These are phyloP conservation scores for Aspidapion aeneum DNA, from an alignment of 2,888 invertebrate genomes.

Conservation along the genomic window DNA sequence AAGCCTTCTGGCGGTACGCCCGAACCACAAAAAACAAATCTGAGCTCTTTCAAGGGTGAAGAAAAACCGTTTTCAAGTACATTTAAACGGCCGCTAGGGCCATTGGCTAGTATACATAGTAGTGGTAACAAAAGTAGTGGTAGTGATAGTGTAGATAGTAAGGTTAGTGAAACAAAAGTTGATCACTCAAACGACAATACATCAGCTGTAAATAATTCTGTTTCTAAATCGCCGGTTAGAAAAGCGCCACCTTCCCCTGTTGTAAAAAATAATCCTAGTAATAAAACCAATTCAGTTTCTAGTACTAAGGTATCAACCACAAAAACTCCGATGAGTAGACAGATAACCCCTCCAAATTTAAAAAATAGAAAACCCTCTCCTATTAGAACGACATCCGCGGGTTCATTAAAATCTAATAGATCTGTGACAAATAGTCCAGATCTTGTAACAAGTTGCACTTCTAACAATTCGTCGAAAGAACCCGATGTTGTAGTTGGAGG, in stretches of 20 bases:
- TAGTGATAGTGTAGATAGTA: conserved; percentile 6
- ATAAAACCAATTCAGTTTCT: conserved; percentile 4
- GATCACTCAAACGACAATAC: conserved; percentile 24
- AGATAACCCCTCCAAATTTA: conserved; percentile 51
- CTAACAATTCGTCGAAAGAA: conserved; percentile 54
- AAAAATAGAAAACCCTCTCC: conserved; percentile 45
- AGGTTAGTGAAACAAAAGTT: conserved; percentile 21
- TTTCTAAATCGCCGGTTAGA: conserved; percentile 22
- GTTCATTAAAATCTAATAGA: conserved; percentile 35
- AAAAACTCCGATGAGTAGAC: conserved; percentile 31
- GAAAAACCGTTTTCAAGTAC: conserved; percentile 32
- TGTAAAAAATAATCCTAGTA: not conserved
- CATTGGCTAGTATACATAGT: conserved; percentile 26
- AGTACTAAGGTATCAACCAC: conserved; percentile 23
- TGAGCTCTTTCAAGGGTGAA: conserved; percentile 38
- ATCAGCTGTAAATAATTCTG: conserved; percentile 26
- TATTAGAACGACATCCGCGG: conserved; percentile 31
- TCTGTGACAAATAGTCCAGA: conserved; percentile 62
- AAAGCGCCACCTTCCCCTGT: conserved; percentile 32
- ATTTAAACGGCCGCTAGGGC: conserved; percentile 33
- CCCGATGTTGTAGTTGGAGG: conserved; percentile 57
- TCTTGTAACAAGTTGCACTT: conserved; percentile 65
- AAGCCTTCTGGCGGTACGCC: conserved; percentile 26
- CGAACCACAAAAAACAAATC: conserved; percentile 26
- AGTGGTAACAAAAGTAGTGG: conserved; percentile 10